These are phyloP conservation scores for Syrphus vitripennis DNA, from an alignment of 2,888 invertebrate species.

Conservation along the genomic window DNA sequence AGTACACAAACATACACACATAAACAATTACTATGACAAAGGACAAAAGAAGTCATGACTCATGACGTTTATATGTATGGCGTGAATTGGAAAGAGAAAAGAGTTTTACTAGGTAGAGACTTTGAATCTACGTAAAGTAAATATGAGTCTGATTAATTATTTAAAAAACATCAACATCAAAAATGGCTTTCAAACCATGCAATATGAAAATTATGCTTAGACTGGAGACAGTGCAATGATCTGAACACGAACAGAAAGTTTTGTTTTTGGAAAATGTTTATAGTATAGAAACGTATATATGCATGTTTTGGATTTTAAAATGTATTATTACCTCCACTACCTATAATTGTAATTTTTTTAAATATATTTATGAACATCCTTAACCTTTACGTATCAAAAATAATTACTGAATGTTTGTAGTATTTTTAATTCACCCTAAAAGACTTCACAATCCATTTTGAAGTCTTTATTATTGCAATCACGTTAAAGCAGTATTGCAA, in stretches of 20 bases:
- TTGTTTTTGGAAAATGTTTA: not conserved
- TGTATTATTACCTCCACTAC: not conserved
- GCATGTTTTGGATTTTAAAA: not conserved
- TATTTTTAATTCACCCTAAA: too few relatives aligned
- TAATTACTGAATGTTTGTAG: too few relatives aligned
- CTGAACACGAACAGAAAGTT: not conserved
- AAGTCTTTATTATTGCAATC: too few relatives aligned
- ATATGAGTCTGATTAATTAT: not conserved
- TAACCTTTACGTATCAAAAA: too few relatives aligned
- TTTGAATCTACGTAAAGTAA: not conserved
- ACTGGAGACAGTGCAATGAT: constrained; percentile 52
- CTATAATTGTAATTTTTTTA: too few relatives aligned
- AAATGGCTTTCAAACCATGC: constrained; percentile 19
- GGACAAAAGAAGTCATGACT: not conserved
- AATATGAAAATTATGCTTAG: constrained; percentile 6
- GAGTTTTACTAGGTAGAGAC: not conserved
- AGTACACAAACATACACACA: not conserved
- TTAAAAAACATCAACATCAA: not conserved
- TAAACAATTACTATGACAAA: not conserved
- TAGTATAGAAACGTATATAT: not conserved
- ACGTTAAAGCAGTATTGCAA: too few relatives aligned
- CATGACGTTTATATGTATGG: not conserved
- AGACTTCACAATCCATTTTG: too few relatives aligned
- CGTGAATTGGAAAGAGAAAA: not conserved
- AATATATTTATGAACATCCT: too few relatives aligned